A percentile compares a stretch with the other conserved stretches of the same genome.
Evolutionary conservation across 2,888 invertebrate genomes (phyloP).

Genomic region (Sylvicola fuscatus): DNA sequence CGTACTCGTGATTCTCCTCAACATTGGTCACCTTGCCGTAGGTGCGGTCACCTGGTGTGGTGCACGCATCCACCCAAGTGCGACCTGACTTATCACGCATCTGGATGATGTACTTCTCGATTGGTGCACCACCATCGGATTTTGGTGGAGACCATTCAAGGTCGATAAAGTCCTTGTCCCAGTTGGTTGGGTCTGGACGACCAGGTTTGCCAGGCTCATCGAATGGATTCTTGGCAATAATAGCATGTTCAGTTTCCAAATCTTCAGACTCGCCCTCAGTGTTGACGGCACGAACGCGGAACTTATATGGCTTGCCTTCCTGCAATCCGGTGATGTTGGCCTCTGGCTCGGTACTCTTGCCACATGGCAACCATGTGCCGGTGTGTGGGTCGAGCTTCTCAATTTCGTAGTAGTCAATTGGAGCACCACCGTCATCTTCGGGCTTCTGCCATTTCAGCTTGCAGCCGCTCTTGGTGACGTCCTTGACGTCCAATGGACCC

Average conservation of each 20-base stretch:
- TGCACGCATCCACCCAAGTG: constrained; percentile 65
- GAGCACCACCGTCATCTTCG: constrained; percentile 87
- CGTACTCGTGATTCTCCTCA: constrained; percentile 80
- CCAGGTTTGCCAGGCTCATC: constrained; percentile 89
- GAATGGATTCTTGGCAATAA: constrained; percentile 97
- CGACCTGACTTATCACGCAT: constrained; percentile 80
- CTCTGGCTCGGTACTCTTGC: constrained; percentile 67
- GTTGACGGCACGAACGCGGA: constrained; percentile 94
- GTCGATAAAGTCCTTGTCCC: constrained; percentile 93
- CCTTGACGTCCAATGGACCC: constrained; percentile 73
- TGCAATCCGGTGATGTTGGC: constrained; percentile 65
- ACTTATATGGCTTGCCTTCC: constrained; percentile 94
- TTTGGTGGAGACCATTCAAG: constrained; percentile 83
- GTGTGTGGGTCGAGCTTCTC: constrained; percentile 86
- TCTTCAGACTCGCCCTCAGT: constrained; percentile 97
- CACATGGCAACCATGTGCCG: constrained; percentile 85
- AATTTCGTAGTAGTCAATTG: constrained; percentile 87
- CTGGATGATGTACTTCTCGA: constrained; percentile 86
- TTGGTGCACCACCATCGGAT: constrained; percentile 89
- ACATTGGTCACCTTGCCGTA: constrained; percentile 60
- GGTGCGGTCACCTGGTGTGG: constrained; percentile 54
- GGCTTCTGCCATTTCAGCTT: constrained; percentile 85
- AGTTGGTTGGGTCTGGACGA: constrained; percentile 71
- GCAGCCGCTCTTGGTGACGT: constrained; percentile 82
- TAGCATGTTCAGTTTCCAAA: constrained; percentile 78